Percentiles rank a stretch among this genome's conserved stretches.
Conservation (phyloP, 2,113 vertebrate species). For the Callipepla californica region DNA sequence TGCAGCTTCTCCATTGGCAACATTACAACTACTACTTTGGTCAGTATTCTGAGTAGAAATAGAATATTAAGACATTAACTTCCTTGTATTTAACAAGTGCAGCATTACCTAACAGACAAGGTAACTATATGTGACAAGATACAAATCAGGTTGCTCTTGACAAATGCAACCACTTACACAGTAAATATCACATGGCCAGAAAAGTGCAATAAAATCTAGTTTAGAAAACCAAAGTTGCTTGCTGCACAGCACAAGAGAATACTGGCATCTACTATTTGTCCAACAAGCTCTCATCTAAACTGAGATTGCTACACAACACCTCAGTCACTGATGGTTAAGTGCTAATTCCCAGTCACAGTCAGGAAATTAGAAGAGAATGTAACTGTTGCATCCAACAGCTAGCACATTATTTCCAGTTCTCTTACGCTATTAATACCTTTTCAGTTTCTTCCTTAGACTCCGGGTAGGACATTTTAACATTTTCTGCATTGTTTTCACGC, state of each 20-base stretch:
- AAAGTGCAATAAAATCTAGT: neutral
- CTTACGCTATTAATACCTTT: constrained; percentile 45
- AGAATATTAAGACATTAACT: neutral
- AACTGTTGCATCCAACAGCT: neutral
- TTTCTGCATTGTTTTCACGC: neutral
- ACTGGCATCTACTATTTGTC: neutral
- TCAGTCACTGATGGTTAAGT: neutral
- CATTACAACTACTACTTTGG: neutral
- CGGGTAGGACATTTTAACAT: neutral
- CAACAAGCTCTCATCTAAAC: neutral
- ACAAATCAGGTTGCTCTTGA: neutral
- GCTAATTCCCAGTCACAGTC: neutral
- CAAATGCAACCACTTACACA: neutral
- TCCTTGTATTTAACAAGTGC: neutral
- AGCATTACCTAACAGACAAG: neutral
- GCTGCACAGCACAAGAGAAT: neutral
- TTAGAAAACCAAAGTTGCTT: neutral
- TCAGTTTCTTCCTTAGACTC: neutral
- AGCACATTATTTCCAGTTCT: neutral
- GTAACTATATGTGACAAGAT: neutral
- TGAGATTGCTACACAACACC: neutral
- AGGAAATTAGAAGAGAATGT: neutral
- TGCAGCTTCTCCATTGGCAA: neutral
- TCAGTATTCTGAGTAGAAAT: constrained; percentile 18
- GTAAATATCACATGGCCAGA: neutral